Evolutionary conservation across 1,140 invertebrate genomes (phyloP), one percentile per base, ranked within the genome.

Genomic region (Drosophila quadrilineata): DNA sequence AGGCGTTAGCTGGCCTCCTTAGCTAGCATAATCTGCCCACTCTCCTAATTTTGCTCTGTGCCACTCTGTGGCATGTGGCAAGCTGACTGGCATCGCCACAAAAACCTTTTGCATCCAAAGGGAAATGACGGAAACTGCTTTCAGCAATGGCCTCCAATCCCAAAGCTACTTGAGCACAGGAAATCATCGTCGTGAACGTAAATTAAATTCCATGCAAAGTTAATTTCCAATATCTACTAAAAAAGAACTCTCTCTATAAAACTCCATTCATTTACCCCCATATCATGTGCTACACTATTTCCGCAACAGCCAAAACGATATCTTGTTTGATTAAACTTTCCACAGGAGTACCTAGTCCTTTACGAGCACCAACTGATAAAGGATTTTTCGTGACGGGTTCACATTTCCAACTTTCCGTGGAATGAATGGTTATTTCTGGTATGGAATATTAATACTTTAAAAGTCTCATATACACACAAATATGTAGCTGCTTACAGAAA

Each of bases 121-220:
- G 80, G 75, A 88, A 88, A 88, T 88, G 80, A 84, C 80, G 86
- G 86, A 88, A 88, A 86, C 80, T 58, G 52, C 64, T 49, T 54
- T 66, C 65, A 54, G 70, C 65, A 21, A 21, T 17, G 28, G n/a
- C n/a, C n/a, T n/a, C n/a, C n/a, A n/a, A n/a, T n/a, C n/a, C n/a
- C n/a, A n/a, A n/a, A 6, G 33, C 38, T 43, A 35, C 31, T 41
- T 45, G 24, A 28, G 41, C 46, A n/a, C 74, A 88, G 86, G 86
- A 88, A 88, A 88, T 88, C 86, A 88, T 71, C 66, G 80, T 84
- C 80, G 65, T 76, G 86, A 52, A 86, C 76, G 80, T 86, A 88
- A 88, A 88, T 88, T 88, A 88, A 86, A 88, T 88, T 88, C 79
- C 79, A 85, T 74, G 79, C 77, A 82, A 84, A 82, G 77, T 82